These are phyloP conservation scores for Saccostrea echinata DNA, from an alignment of 1,140 invertebrate species.

Conservation along the genomic window DNA sequence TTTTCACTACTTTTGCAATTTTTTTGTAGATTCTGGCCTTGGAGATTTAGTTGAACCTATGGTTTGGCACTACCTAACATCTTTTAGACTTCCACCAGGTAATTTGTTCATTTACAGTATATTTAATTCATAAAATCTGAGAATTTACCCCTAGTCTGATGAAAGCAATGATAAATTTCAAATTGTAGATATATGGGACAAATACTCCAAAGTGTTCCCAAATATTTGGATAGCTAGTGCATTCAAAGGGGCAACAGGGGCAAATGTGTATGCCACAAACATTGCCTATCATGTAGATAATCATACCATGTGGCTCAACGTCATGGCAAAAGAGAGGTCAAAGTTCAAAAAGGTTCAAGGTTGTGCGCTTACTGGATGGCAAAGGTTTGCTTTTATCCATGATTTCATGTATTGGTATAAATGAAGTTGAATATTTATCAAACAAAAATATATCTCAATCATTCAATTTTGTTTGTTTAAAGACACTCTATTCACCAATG, in stretches of 20 bases:
- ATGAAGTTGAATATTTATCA: background rate
- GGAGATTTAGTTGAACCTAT: constrained; percentile 80
- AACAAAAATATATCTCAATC: too few relatives aligned
- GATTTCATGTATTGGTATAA: background rate
- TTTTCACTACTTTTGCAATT: background rate
- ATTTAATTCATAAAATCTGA: too few relatives aligned
- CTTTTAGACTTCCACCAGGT: constrained; percentile 68
- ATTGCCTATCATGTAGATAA: constrained; percentile 86
- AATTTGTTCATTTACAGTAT: background rate
- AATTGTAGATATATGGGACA: constrained; percentile 83
- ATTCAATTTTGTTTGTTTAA: too few relatives aligned
- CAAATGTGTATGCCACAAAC: constrained; percentile 85
- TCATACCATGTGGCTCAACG: constrained; percentile 87
- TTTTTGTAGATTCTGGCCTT: constrained; percentile 80
- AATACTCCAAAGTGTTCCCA: constrained; percentile 90
- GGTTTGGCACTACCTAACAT: constrained; percentile 81
- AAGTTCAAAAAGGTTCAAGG: constrained; percentile 82
- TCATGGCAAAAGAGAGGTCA: constrained; percentile 74
- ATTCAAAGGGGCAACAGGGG: constrained; percentile 87
- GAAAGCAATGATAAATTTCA: background rate
- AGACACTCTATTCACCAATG: too few relatives aligned
- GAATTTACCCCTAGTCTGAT: background rate
- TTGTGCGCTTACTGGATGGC: constrained; percentile 86
- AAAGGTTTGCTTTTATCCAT: constrained; percentile 77
- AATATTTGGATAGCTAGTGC: constrained; percentile 95